Percentiles rank a stretch among this genome's conserved stretches.
Conservation (phyloP, 2,797 vertebrate species). For the Urocyon cinereoargenteus region DNA sequence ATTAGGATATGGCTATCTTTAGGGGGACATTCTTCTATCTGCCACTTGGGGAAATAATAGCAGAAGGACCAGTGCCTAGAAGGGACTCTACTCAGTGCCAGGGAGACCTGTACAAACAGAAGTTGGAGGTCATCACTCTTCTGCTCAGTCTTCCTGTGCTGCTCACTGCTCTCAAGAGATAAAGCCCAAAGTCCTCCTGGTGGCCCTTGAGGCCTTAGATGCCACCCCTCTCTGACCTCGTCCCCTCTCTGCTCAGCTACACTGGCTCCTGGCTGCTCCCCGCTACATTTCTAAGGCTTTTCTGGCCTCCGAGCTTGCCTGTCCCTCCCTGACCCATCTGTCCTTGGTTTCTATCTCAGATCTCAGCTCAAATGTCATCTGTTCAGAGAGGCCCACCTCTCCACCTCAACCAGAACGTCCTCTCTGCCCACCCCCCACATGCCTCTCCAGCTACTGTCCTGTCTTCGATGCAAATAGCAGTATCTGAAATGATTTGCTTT, state of each 20-base stretch:
- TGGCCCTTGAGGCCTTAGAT: background rate
- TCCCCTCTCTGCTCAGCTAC: background rate
- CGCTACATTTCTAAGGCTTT: background rate
- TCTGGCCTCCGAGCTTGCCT: background rate
- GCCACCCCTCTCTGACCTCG: background rate
- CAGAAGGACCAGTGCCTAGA: background rate
- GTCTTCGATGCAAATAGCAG: background rate
- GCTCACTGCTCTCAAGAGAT: background rate
- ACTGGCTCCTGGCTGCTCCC: background rate
- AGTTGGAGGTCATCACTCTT: background rate
- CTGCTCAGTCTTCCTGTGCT: background rate
- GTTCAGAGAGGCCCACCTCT: background rate
- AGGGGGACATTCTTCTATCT: background rate
- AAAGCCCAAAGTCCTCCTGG: background rate
- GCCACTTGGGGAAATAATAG: background rate
- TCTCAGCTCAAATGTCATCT: slow-evolving; percentile 45
- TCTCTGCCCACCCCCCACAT: background rate
- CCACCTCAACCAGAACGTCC: background rate
- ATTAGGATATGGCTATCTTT: background rate
- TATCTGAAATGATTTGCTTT: background rate
- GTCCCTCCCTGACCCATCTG: background rate
- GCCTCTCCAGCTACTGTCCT: background rate
- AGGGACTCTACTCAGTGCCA: background rate
- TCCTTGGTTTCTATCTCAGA: slow-evolving; percentile 18
- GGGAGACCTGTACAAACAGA: background rate